phyloP scores from a whole-genome alignment of 1,140 invertebrate genomes.

The Eciton burchellii region DNA sequence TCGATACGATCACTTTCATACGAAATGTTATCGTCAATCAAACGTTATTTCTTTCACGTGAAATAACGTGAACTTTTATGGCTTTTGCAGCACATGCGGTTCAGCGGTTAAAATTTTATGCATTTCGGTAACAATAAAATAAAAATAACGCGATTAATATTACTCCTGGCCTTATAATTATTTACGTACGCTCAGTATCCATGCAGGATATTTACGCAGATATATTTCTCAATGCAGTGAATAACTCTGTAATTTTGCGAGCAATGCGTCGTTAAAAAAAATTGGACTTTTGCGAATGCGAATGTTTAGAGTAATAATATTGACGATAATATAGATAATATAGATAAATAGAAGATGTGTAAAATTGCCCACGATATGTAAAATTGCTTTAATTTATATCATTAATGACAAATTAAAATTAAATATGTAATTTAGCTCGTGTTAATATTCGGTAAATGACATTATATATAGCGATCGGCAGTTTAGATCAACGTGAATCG shows the following conservation, averaged over 20 bases:
- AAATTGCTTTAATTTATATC: not conserved
- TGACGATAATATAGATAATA: not conserved
- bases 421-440: constrained; percentile 2
- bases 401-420: constrained; percentile 10
- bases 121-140: too few relatives aligned
- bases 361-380: not conserved
- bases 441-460: not conserved
- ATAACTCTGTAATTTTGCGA: not conserved
- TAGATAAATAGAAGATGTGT: too few relatives aligned
- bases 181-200: not conserved
- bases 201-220: not conserved
- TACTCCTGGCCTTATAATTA: constrained; percentile 14
- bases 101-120: too few relatives aligned
- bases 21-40: too few relatives aligned
- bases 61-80: too few relatives aligned
- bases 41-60: too few relatives aligned
- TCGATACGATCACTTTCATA: too few relatives aligned
- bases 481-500: too few relatives aligned
- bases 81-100: too few relatives aligned
- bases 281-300: not conserved
- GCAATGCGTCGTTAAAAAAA: not conserved
- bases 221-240: constrained; percentile 10
- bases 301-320: not conserved
- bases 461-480: too few relatives aligned
- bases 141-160: too few relatives aligned